Base-by-base conservation (phyloP, 2,888 invertebrate genomes). In the Seira sanloemensis region DNA sequence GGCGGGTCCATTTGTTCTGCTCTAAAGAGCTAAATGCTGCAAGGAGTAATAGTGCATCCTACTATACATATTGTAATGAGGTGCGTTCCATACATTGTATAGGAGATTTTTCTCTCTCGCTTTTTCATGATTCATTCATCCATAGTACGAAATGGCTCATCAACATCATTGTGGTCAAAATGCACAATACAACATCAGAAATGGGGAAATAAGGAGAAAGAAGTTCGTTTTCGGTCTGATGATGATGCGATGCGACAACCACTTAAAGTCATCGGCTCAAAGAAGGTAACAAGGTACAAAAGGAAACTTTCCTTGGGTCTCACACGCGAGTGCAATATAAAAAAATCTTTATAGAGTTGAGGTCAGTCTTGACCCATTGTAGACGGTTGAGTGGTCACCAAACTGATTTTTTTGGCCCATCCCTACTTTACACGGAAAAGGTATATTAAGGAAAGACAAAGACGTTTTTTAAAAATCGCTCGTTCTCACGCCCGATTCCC, bases 1-100 rank as follows among this genome's bases (percentile, higher is more conserved):
- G 76, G 81, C 81, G 81, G 81, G 50, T 72, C 76, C 76, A 71
- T 76, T 81, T 81, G 69, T 81, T 81, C 81, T 81, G 76, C 76
- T 76, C 66, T 37, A 81, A 76, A 72, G 76, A 71, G 71, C 68
- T 23, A 72, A 37, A 79, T 9, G 46, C 24, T 68, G n/a, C 5
- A 12, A 37, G 4, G 12, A 37, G 37, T 12, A 37, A 7, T 37
- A 37, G 12, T 12, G 37, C 58, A 58, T 58, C 5, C 7, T 58
- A 58, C 9, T 16, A 58, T 12, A n/a, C 58, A 58, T n/a, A n/a
- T 18, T 58, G 12, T 37, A 58, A 58, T 18, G 58, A 58, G n/a
- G 58, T n/a, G n/a, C n/a, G n/a, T n/a, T n/a, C n/a, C 26, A 74
- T 74, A 37, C 74, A 74, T 27, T 25, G n/a, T n/a, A n/a, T n/a